Evolutionary conservation across 2,113 vertebrate genomes (phyloP).

Genomic region (Sylvietta virens): DNA sequence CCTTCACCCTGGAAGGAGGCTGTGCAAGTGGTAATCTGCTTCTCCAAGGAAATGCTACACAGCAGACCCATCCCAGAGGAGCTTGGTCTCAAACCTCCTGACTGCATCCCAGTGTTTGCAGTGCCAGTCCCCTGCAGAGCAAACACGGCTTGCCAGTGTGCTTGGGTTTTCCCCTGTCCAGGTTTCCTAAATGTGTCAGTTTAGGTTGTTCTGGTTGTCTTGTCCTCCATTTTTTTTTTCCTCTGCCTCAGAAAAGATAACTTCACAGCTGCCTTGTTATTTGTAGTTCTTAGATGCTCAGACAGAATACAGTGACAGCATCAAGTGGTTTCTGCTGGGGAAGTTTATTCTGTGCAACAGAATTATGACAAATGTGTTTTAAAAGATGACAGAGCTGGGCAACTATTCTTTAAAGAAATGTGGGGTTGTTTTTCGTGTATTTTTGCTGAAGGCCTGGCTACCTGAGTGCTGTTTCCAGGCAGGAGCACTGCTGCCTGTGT

Average conservation of each 20-base stretch:
- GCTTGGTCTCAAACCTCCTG: not conserved
- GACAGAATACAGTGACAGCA: not conserved
- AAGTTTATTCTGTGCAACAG: not conserved
- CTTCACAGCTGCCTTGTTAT: not conserved
- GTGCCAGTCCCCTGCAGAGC: not conserved
- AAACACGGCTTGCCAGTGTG: not conserved
- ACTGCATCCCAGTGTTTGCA: not conserved
- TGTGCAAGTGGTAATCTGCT: not conserved
- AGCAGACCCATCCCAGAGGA: not conserved
- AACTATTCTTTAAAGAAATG: not conserved
- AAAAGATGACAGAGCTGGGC: not conserved
- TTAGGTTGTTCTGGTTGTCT: not conserved
- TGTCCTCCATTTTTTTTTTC: not conserved
- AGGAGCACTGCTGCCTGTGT: not conserved
- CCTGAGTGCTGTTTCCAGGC: not conserved
- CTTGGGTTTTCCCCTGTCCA: not conserved
- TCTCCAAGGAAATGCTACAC: not conserved
- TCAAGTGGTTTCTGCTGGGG: not conserved
- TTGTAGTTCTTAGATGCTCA: not conserved
- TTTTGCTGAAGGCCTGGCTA: not conserved
- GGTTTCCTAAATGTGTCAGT: not conserved
- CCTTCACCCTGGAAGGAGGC: not conserved
- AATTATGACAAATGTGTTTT: not conserved
- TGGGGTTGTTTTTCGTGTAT: fast-evolving
- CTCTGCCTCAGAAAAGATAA: not conserved